Evolutionary conservation across 2,888 invertebrate genomes (phyloP).

Genomic region (Gasteruption jaculator): DNA sequence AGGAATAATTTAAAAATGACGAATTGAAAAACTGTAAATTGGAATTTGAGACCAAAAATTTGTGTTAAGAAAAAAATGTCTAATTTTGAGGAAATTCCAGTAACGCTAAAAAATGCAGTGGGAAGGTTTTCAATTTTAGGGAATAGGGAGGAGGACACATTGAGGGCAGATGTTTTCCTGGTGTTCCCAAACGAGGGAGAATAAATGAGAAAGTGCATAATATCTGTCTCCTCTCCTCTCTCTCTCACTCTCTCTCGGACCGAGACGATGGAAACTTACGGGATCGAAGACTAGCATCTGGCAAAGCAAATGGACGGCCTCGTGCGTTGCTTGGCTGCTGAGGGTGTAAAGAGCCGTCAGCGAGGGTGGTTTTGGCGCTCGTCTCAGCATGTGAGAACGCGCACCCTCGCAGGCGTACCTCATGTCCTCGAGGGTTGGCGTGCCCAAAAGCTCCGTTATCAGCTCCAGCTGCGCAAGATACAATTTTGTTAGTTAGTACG

Average conservation of each 20-base stretch:
- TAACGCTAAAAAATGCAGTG: too few species aligned
- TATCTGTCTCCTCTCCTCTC: background rate
- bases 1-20: too few species aligned
- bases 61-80: too few species aligned
- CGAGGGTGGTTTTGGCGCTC: slow-evolving; percentile 83
- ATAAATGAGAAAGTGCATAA: background rate
- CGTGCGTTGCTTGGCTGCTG: slow-evolving; percentile 90
- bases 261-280: slow-evolving; percentile 57
- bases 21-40: too few species aligned
- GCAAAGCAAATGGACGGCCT: slow-evolving; percentile 94
- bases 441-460: slow-evolving; percentile 95
- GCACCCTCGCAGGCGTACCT: slow-evolving; percentile 95
- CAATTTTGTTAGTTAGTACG: background rate
- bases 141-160: too few species aligned
- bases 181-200: background rate
- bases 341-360: slow-evolving; percentile 88
- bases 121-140: too few species aligned
- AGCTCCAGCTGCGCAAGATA: slow-evolving; percentile 76
- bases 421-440: slow-evolving; percentile 94
- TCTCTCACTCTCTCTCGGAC: too few species aligned
- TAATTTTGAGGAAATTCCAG: too few species aligned
- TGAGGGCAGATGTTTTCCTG: too few species aligned
- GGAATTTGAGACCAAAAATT: too few species aligned
- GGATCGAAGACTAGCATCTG: slow-evolving; percentile 99
- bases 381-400: slow-evolving; percentile 82